phyloP scores from a whole-genome alignment of 2,797 vertebrate genomes.

The Coilia nasus region DNA sequence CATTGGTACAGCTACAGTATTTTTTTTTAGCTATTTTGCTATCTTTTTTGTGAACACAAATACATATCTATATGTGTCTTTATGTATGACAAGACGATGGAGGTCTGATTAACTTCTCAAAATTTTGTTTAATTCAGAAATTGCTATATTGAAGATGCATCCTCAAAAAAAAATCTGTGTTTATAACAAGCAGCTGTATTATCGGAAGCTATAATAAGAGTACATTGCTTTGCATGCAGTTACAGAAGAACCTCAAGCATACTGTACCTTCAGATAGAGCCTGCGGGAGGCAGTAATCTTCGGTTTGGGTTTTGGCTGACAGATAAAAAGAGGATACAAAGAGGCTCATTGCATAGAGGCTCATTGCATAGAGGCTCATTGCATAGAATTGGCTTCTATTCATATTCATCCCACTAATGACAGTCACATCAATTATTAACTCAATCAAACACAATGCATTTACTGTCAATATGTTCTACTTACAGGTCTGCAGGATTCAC shows the following conservation, averaged over 20 bases:
- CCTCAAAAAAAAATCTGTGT: neutral
- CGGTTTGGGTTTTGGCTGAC: slow-evolving; percentile 62
- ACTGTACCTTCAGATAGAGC: slow-evolving; percentile 70
- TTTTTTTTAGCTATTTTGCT: neutral
- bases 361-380: neutral
- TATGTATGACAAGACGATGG: neutral
- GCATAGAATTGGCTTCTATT: neutral
- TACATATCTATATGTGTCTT: no score
- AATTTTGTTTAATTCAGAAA: neutral
- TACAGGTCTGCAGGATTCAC: slow-evolving; percentile 60
- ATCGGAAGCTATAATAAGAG: neutral
- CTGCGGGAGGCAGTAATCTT: slow-evolving; percentile 73
- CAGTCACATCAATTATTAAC: neutral
- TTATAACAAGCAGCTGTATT: neutral
- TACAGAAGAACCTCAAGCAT: neutral
- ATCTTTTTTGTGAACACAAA: neutral
- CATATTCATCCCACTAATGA: neutral
- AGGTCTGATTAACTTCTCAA: neutral
- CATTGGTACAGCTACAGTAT: neutral
- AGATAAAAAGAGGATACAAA: neutral
- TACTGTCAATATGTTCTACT: slow-evolving; percentile 33
- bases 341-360: neutral
- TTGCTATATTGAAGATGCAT: neutral
- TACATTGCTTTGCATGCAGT: no score
- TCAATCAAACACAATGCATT: neutral